These are phyloP conservation scores for Agapornis roseicollis DNA, from an alignment of 2,113 vertebrate species.

Conservation along the genomic window DNA sequence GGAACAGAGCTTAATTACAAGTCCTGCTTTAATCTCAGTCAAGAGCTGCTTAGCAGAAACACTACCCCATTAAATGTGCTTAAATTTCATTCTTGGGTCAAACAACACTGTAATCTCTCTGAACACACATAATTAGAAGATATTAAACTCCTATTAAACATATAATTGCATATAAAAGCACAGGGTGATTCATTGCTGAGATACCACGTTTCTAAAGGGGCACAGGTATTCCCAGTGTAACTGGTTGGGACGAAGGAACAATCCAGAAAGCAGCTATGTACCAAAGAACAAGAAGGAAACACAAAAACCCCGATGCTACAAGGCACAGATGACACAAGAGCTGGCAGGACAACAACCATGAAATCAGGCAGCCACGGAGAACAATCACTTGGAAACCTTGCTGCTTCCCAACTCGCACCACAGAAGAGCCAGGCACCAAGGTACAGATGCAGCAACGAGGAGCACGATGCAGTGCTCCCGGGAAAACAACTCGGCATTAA, in stretches of 20 bases:
- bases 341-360: neutral
- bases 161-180: neutral
- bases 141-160: neutral
- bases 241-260: neutral
- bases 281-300: neutral
- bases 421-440: neutral
- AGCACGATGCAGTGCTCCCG: neutral
- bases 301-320: neutral
- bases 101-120: neutral
- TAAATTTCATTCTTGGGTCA: neutral
- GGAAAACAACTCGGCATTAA: neutral
- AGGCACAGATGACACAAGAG: neutral
- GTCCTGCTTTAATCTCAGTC: neutral
- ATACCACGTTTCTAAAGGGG: neutral
- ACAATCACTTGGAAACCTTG: neutral
- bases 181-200: neutral
- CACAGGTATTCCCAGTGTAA: neutral
- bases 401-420: neutral
- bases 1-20: neutral
- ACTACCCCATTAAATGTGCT: neutral
- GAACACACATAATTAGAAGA: neutral
- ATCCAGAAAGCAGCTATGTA: neutral
- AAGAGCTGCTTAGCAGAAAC: neutral
- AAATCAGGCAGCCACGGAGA: neutral
- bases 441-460: fast-evolving